Conservation (phyloP, 2,113 vertebrate species). For the Percina caprodes region DNA sequence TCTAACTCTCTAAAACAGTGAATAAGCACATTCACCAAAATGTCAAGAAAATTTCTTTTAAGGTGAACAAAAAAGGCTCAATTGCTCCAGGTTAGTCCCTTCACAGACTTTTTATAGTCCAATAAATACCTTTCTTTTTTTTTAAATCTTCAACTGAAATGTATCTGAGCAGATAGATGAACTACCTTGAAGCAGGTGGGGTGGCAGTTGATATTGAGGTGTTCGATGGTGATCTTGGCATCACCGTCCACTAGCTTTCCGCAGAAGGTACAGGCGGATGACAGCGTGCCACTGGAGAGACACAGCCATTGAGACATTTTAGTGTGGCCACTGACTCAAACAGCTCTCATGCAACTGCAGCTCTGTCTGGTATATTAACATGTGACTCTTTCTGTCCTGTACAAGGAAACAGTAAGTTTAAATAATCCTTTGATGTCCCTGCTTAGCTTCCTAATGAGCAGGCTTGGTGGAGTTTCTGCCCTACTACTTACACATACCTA, state of each 20-base stretch:
- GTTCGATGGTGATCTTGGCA: constrained; percentile 90
- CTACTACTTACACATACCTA: constrained; percentile 47
- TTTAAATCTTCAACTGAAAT: not conserved
- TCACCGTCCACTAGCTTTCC: constrained; percentile 86
- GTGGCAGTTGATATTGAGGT: constrained; percentile 91
- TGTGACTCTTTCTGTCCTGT: constrained; percentile 24
- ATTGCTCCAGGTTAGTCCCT: not conserved
- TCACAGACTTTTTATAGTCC: not conserved
- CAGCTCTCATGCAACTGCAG: constrained; percentile 1
- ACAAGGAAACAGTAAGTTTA: constrained; percentile 53
- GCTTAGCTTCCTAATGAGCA: constrained; percentile 60
- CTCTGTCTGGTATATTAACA: constrained; percentile 43
- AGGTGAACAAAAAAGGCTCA: constrained; percentile 1
- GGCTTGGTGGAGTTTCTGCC: constrained; percentile 52
- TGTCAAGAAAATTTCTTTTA: not conserved
- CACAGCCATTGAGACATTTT: constrained; percentile 31
- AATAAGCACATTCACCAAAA: constrained; percentile 5
- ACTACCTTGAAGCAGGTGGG: constrained; percentile 90
- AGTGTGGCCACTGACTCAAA: constrained; percentile 14
- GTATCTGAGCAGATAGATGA: not conserved
- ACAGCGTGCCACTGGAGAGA: constrained; percentile 53
- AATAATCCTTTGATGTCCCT: constrained; percentile 63
- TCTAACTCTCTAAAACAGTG: not conserved
- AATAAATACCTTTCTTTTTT: not conserved
- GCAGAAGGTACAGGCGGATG: constrained; percentile 88